Base-by-base conservation (phyloP, 2,888 invertebrate genomes). In the Mimas tiliae region DNA sequence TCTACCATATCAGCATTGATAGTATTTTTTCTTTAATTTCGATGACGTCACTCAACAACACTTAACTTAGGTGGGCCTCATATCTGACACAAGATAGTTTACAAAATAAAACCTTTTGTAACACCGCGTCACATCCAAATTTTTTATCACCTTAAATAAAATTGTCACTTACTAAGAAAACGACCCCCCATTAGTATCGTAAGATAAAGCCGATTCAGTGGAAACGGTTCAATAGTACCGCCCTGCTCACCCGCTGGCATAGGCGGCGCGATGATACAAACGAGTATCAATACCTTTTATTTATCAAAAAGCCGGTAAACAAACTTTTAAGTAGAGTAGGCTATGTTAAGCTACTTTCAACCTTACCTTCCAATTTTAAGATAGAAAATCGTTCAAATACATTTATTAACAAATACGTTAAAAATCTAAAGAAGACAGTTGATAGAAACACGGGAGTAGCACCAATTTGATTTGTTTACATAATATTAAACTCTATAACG, bases 211-310 rank as follows among this genome's bases (percentile, higher is more conserved):
- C 64, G 45, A 52, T 86, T 88, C 81, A 73, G 78, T 79, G 75
- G 86, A 89, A 87, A 83, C 78, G 76, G 76, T 81, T 90, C 89
- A 89, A 90, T 88, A 81, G 84, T 6, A 69, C 90, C 89, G 90
- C 83, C 68, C 75, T 71, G 76, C 77, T 72, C 82, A 75, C 86
- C 87, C 75, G 85, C 86, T 85, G 86, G 73, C 80, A 80, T 68
- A 74, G 78, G 75, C 78, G 79, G 77, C 78, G 75, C 77, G 70
- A 72, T 77, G 68, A 77, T 74, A 80, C 55, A 67, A 65, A 69
- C 68, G 50, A 12, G 45, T 64, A 47, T 62, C 66, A 65, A 68
- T 66, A 51, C 42, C 27, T 67, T 64, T 62, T 64, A 67, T 65
- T 67, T 62, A 52, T 65, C 52, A 62, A 64, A 53, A 34, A 58